Evolutionary conservation across 2,113 vertebrate genomes (phyloP), one percentile per base, ranked within the genome.

Genomic region (Amazona vittata): DNA sequence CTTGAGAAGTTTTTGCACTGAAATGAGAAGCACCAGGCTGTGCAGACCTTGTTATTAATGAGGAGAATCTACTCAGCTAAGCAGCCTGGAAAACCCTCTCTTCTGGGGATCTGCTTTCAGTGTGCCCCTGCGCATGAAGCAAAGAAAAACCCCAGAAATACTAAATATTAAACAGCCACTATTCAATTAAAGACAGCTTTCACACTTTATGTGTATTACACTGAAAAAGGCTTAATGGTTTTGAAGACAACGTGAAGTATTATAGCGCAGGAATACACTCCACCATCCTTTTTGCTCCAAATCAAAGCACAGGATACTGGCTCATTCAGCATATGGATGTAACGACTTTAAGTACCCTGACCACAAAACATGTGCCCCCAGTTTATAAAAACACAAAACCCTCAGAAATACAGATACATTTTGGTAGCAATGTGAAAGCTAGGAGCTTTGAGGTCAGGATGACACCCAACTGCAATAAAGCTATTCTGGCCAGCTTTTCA

Each of bases 1-100:
- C 47, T 0, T 73, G 68, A 59, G 26, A 89, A 76, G 37, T 60
- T 87, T 19, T 53, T 52, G 39, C 67, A 63, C 49, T 52, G 75
- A 67, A 79, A 80, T 33, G 37, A 86, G 68, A 93, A 78, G 37
- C 16, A 52, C 68, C 80, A 88, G 49, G 52, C 77, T 85, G 53
- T 53, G 19, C 67, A 85, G 43, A 82, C 15, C 70, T 91, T 50
- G 68, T 41, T 90, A 82, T 67, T 77, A 90, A 76, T n/a, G 37
- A 95, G 43, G 62, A 39, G 19, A 90, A 90, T 67, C 96, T 90
- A 77, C 59, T 94, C 43, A 63, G 71, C 53, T 83, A 74, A 87
- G 70, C 53, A 94, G 85, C 79, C 85, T 68, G 75, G 64, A 91
- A 94, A 83, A 94, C 71, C 8, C 50, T 8, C 5, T 55, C 71